Conservation (phyloP, 92 coral and sea anemone species). For the Zoanthus sociatus region DNA sequence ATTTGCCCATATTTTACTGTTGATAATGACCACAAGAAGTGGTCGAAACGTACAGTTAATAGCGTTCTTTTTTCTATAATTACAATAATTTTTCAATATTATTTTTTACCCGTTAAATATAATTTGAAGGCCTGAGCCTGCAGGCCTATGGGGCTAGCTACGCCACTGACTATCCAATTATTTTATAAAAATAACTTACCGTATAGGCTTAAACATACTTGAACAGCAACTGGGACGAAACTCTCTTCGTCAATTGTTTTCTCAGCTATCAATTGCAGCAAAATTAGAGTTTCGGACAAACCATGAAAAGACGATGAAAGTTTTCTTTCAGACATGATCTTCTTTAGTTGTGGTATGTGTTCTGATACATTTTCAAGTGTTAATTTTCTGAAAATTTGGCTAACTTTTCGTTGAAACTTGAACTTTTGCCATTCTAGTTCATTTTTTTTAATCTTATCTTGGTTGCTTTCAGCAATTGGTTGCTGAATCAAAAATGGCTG, state of each 20-base stretch:
- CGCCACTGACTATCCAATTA: too few species aligned
- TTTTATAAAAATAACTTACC: slow-evolving; percentile 59
- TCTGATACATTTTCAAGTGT: slow-evolving; percentile 56
- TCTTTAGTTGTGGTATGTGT: slow-evolving; percentile 62
- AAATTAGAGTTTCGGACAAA: slow-evolving; percentile 82
- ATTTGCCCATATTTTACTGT: too few species aligned
- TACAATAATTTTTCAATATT: too few species aligned
- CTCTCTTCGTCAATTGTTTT: slow-evolving; percentile 74
- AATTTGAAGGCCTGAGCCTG: too few species aligned
- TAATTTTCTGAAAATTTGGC: slow-evolving; percentile 69
- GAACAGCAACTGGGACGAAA: slow-evolving; percentile 71
- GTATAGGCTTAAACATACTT: slow-evolving; percentile 72
- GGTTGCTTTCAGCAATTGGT: slow-evolving; percentile 47
- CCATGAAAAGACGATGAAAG: slow-evolving; percentile 88
- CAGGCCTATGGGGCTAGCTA: too few species aligned
- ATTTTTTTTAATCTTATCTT: slow-evolving; percentile 69
- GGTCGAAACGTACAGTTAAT: too few species aligned
- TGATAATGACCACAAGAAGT: too few species aligned
- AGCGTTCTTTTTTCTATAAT: too few species aligned
- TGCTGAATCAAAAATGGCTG: slow-evolving; percentile 32
- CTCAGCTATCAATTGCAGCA: slow-evolving; percentile 74
- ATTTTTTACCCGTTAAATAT: too few species aligned
- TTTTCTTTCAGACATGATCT: slow-evolving; percentile 70
- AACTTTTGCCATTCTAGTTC: slow-evolving; percentile 97
- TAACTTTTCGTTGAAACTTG: slow-evolving; percentile 88